phyloP scores from a whole-genome alignment of 2,888 invertebrate species.

The Philaethria dido region DNA sequence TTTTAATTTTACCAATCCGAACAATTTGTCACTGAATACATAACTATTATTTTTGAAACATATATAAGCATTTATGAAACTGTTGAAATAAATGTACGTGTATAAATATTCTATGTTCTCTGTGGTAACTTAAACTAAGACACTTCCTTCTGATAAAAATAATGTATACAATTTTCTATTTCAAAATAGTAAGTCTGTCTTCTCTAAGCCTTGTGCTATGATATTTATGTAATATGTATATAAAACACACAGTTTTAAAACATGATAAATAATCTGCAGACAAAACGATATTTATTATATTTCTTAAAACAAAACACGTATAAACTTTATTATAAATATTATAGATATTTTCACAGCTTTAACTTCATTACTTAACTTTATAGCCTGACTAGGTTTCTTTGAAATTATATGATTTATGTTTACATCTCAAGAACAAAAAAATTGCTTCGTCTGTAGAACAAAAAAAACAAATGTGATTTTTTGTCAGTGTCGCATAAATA shows the following conservation, averaged over 20 bases:
- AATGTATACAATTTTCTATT: slow-evolving; percentile 70
- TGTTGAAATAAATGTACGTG: too few species aligned
- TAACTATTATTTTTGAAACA: background rate
- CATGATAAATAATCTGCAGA: background rate
- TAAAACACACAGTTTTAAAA: slow-evolving; percentile 68
- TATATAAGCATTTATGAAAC: too few species aligned
- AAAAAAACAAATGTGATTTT: slow-evolving; percentile 17
- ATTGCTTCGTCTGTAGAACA: slow-evolving; percentile 31
- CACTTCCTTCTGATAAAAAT: slow-evolving; percentile 54
- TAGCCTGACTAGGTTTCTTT: too few species aligned
- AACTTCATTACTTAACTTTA: background rate
- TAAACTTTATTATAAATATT: background rate
- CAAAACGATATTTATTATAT: slow-evolving; percentile 12
- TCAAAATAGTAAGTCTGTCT: slow-evolving; percentile 58
- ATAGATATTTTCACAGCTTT: background rate
- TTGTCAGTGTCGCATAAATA: slow-evolving; percentile 34
- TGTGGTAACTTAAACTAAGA: too few species aligned
- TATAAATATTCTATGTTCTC: too few species aligned
- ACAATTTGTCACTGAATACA: background rate
- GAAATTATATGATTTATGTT: too few species aligned
- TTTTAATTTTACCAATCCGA: background rate
- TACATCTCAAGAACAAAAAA: background rate
- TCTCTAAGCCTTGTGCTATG: slow-evolving; percentile 36
- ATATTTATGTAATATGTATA: slow-evolving; percentile 43
- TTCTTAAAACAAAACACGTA: background rate